Base-by-base conservation (phyloP, 2,797 vertebrate species). In the Loriculus beryllinus region DNA sequence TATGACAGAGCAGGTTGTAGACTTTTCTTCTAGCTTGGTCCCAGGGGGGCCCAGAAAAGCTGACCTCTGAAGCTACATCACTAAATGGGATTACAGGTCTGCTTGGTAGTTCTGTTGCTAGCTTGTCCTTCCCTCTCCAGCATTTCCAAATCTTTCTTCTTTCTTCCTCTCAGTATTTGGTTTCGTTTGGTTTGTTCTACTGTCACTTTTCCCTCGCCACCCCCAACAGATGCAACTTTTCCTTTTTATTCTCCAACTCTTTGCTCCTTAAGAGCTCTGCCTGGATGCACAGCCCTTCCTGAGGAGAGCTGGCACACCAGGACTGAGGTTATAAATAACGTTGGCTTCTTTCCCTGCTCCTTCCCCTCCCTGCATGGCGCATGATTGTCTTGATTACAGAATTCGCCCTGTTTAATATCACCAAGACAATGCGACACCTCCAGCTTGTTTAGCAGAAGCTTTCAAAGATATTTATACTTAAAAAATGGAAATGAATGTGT, bases 271-370 rank as follows among this genome's bases (percentile, higher is more conserved):
- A 86, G 68, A 80, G 71, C 77, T 92, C 31, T 93, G 87, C 81
- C 74, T 89, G 87, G 75, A 43, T 70, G 80, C 81, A 60, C 88
- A 60, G 89, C 92, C 88, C 86, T 96, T 95, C 91, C 96, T 88
- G 90, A 96, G 88, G 68, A 93, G 91, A 90, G 81, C 70, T 96
- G 96, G 95, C 96, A 93, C 86, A 88, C 67, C 72, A 64, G 20
- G 56, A 49, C 67, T 92, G 91, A 28, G 42, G 83, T 90, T 96
- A 96, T 92, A 95, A 95, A 96, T 95, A 96, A 90, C 40, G 19
- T 16, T 94, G 95, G 93, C 95, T 95, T 8, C 29, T 86, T 57
- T 95, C 86, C 90, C 85, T 95, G 85, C 85, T 90, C 64, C 80
- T 92, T 93, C 92, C 79, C 76, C 74, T 93, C 68, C 78, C 54